Base-by-base conservation (phyloP, 2,113 vertebrate species). In the Varanus komodoensis region DNA sequence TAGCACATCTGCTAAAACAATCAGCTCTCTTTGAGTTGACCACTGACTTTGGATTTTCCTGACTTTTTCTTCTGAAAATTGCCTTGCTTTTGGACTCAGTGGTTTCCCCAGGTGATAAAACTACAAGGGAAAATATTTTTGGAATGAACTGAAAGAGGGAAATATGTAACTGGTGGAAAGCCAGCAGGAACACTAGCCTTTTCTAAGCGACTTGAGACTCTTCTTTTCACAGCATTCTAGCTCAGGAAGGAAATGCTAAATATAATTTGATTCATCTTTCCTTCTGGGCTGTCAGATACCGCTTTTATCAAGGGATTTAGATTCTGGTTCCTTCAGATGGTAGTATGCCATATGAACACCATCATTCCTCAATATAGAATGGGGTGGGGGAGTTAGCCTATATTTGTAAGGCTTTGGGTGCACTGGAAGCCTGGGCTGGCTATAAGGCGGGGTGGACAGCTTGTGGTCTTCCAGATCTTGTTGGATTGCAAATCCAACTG, bases 1-100 rank as follows among this genome's bases (percentile, higher is more conserved):
- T 6, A 11, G 50, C 78, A 32, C 27, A 27, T 52, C 52, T 80
- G 48, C 48, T 17, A 57, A 19, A 81, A n/a, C 8, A 2, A 19
- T 4, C n/a, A 17, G 79, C 29, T 6, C 17, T 14, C 79, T 54
- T 80, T 29, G 78, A 81, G 29, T 12, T 73, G 69, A 32, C 69
- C 29, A 73, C 69, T 74, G 48, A 3, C 50, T 80, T 81, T 44
- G 64, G 69, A 61, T 81, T 38, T 27, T 25, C 64, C 54, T 81
- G 78, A 71, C n/a, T 25, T 21, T 86, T 69, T 69, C 14, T 71
- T 8, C 68, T 81, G 11, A 44, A 52, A 74, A 74, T 74, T 73
- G 15, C 29, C 15, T 52, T 67, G 19, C 78, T 21, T 0, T 57
- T 75, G 0, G 0, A 17, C 38, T 3, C 0, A 1, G 87, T 1